Conservation (phyloP, 1,140 invertebrate species). For the Phymorhynchus buccinoides region DNA sequence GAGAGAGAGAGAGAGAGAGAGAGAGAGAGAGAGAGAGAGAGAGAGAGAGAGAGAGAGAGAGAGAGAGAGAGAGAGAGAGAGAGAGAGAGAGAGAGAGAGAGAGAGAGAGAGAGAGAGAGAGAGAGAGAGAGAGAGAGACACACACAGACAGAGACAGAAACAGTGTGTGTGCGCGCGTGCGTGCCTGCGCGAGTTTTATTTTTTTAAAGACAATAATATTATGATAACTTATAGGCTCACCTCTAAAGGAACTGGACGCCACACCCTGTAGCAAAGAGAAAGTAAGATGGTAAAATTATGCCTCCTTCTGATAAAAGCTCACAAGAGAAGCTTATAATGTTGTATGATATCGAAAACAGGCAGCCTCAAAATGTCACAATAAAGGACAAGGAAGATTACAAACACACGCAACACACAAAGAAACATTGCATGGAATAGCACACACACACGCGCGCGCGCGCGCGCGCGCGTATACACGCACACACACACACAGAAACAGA, state of each 20-base stretch:
- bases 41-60: not conserved
- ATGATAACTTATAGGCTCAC: conserved; percentile 2
- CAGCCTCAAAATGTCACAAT: too few relatives aligned
- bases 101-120: not conserved
- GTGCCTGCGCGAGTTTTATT: not conserved
- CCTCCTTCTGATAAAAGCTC: too few relatives aligned
- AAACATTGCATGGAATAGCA: too few relatives aligned
- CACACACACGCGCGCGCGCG: too few relatives aligned
- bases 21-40: not conserved
- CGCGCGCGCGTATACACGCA: too few relatives aligned
- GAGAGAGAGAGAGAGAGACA: not conserved
- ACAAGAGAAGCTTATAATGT: too few relatives aligned
- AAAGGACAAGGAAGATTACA: too few relatives aligned
- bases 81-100: not conserved
- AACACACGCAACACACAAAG: too few relatives aligned
- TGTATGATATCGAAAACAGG: too few relatives aligned
- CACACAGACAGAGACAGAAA: not conserved
- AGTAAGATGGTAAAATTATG: not conserved
- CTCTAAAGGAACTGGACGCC: conserved; percentile 35
- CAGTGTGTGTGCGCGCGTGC: not conserved
- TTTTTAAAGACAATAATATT: not conserved
- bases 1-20: not conserved
- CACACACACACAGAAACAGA: too few relatives aligned
- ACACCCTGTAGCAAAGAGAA: conserved; percentile 31
- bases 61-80: not conserved